These are phyloP conservation scores for Achatina immaculata DNA, from an alignment of 1,140 invertebrate species.

Conservation along the genomic window DNA sequence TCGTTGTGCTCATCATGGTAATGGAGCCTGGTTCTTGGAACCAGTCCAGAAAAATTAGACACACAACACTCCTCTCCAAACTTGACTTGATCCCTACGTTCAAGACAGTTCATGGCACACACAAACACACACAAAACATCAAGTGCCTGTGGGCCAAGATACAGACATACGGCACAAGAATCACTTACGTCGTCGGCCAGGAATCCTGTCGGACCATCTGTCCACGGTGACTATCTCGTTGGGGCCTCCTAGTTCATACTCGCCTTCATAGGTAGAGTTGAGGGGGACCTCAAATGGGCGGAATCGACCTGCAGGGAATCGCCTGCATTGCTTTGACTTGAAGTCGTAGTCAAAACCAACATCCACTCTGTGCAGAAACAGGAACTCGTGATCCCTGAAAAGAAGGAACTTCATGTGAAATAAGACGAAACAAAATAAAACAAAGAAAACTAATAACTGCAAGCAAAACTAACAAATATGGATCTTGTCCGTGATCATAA, in stretches of 20 bases:
- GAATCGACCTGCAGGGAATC: slow-evolving; percentile 41
- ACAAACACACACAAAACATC: no score
- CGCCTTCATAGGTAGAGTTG: slow-evolving; percentile 53
- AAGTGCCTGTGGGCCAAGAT: no score
- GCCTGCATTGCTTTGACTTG: background rate
- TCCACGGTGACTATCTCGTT: slow-evolving; percentile 46
- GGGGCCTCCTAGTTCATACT: slow-evolving; percentile 52
- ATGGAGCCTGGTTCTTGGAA: no score
- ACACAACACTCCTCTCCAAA: no score
- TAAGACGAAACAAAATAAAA: background rate
- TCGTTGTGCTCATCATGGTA: no score
- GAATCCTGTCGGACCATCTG: slow-evolving; percentile 53
- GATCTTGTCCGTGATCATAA: no score
- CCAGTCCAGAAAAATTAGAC: no score
- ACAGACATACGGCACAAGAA: no score
- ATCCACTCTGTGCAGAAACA: slow-evolving; percentile 44
- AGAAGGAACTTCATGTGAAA: background rate
- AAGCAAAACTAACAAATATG: no score
- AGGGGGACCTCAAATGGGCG: slow-evolving; percentile 47
- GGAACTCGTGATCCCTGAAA: slow-evolving; percentile 48
- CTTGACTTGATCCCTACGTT: no score
- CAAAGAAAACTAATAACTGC: no score
- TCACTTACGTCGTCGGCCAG: slow-evolving; percentile 18
- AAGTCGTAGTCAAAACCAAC: slow-evolving; percentile 21
- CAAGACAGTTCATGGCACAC: no score